Conservation (phyloP, 2,113 vertebrate genomes). For the Meriones unguiculatus region DNA sequence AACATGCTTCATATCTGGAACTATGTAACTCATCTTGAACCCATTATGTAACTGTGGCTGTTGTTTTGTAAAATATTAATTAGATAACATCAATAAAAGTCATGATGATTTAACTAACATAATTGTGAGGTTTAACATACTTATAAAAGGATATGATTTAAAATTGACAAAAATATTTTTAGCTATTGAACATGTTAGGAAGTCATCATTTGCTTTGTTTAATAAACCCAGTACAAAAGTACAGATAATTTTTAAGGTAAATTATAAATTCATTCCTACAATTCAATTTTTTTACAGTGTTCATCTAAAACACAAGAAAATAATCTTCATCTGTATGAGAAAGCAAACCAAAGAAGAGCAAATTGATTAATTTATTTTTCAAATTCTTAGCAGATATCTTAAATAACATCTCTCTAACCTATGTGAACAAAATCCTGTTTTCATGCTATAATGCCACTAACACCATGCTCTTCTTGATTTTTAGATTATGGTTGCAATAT, state of each 20-base stretch:
- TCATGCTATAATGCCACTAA: background rate
- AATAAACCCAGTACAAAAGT: background rate
- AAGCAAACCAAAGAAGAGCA: conserved; percentile 4
- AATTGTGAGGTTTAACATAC: background rate
- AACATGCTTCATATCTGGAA: conserved; percentile 20
- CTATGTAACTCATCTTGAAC: background rate
- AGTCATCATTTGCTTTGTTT: background rate
- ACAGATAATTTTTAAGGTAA: conserved; percentile 19
- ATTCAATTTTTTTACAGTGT: background rate
- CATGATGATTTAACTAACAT: background rate
- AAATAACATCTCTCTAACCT: conserved; percentile 11
- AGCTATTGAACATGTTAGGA: background rate
- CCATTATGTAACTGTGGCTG: background rate
- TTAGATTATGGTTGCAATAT: background rate
- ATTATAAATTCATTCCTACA: conserved; percentile 24
- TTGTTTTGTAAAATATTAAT: conserved; percentile 11
- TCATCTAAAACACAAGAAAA: conserved; percentile 38
- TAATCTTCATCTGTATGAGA: background rate
- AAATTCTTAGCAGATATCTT: conserved; percentile 9
- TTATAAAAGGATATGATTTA: background rate
- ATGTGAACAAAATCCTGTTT: conserved; percentile 18
- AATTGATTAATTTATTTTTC: background rate
- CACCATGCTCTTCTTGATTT: background rate
- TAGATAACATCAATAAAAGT: conserved; percentile 34
- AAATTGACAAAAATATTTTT: background rate